These are phyloP conservation scores for Mastomys coucha DNA, from an alignment of 2,113 vertebrate genomes.

Conservation along the genomic window DNA sequence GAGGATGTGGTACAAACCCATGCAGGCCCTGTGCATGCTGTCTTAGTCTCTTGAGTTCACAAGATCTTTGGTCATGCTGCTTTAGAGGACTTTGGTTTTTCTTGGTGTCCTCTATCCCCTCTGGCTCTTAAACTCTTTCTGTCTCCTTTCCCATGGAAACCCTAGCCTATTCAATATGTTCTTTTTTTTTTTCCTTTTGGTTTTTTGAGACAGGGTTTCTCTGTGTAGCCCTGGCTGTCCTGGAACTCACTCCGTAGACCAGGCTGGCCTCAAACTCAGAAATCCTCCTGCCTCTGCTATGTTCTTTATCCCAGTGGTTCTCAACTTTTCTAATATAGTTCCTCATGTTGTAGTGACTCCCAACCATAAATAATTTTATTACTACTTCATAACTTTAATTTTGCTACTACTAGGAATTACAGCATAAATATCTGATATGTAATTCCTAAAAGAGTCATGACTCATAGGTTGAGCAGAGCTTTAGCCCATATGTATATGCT, in stretches of 20 bases:
- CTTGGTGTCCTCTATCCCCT: neutral
- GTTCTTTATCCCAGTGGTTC: neutral
- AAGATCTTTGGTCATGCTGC: neutral
- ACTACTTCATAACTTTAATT: neutral
- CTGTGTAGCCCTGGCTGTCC: no score
- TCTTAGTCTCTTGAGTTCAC: neutral
- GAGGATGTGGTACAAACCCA: neutral
- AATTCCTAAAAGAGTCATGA: neutral
- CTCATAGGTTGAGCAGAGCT: neutral
- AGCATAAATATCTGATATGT: neutral
- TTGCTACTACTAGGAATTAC: neutral
- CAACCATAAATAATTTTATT: neutral
- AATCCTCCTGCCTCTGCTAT: neutral
- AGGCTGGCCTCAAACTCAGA: no score
- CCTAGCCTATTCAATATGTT: neutral
- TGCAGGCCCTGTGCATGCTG: neutral
- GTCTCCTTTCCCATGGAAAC: neutral
- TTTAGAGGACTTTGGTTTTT: neutral
- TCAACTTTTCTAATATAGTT: neutral
- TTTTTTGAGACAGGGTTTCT: no score
- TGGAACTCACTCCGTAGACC: no score
- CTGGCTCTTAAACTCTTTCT: neutral
- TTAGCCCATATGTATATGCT: neutral
- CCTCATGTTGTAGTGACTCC: neutral
- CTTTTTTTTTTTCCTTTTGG: neutral